Percentiles rank a stretch among this genome's conserved stretches.
These are phyloP conservation scores for Anas platyrhynchos DNA, from an alignment of 2,113 vertebrate species.

Conservation along the genomic window DNA sequence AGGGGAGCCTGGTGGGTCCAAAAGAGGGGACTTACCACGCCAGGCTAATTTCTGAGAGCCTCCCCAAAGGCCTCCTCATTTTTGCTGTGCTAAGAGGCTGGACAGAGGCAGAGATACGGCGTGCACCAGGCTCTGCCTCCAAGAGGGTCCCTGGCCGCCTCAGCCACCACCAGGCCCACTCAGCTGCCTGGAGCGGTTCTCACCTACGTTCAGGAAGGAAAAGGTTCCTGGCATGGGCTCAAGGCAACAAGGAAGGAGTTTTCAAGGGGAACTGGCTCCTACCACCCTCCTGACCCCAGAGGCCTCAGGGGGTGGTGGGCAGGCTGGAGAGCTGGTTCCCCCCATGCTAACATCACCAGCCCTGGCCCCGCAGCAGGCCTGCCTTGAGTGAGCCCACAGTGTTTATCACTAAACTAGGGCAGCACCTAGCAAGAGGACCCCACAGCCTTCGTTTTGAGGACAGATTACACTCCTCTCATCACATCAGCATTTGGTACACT, in stretches of 20 bases:
- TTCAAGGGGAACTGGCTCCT: background rate
- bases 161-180: background rate
- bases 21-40: conserved; percentile 1
- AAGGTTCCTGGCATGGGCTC: background rate
- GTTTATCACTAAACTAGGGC: background rate
- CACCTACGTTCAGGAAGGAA: background rate
- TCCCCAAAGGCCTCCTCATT: background rate
- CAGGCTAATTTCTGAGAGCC: conserved; percentile 31
- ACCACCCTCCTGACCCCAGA: background rate
- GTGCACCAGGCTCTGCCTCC: background rate
- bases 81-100: background rate
- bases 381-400: background rate
- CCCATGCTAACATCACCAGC: background rate
- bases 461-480: background rate
- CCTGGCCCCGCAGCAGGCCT: background rate
- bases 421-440: background rate
- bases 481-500: background rate
- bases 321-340: background rate
- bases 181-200: background rate
- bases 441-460: background rate
- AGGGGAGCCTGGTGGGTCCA: conserved; percentile 42
- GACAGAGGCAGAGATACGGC: background rate
- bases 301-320: no score
- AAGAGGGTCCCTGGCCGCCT: background rate
- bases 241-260: background rate